Conservation (phyloP, 2,888 invertebrate genomes). For the Drosophila falleni region DNA sequence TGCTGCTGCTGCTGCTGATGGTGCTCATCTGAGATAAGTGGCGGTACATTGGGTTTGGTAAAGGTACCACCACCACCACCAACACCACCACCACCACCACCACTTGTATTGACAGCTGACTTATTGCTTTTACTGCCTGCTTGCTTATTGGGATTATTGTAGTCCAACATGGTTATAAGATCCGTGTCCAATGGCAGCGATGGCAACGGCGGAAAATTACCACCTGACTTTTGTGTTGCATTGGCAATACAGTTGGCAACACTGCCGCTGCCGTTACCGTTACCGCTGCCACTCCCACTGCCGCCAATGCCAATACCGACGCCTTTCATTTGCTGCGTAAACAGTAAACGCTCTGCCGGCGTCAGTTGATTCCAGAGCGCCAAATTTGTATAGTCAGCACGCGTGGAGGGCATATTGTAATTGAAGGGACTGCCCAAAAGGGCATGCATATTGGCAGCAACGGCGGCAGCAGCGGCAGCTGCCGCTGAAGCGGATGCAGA, state of each 20-base stretch:
- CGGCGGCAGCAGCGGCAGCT: constrained; percentile 63
- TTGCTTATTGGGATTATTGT: constrained; percentile 77
- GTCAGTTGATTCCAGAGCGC: constrained; percentile 84
- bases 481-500: constrained; percentile 31
- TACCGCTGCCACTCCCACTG: not conserved
- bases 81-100: too few species aligned
- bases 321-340: constrained; percentile 81
- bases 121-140: constrained; percentile 18
- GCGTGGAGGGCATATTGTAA: constrained; percentile 77
- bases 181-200: constrained; percentile 82
- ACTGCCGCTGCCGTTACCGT: constrained; percentile 1
- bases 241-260: constrained; percentile 12
- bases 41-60: constrained; percentile 70
- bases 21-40: constrained; percentile 55
- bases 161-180: constrained; percentile 82
- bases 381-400: constrained; percentile 81
- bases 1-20: constrained; percentile 15
- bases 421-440: constrained; percentile 67
- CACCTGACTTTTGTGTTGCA: constrained; percentile 24
- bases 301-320: constrained; percentile 17
- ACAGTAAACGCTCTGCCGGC: constrained; percentile 74
- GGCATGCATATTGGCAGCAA: constrained; percentile 65
- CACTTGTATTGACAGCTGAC: not conserved
- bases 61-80: constrained; percentile 59
- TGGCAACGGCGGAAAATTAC: constrained; percentile 73